phyloP scores from a whole-genome alignment of 2,797 vertebrate genomes.

The Pipistrellus kuhlii region DNA sequence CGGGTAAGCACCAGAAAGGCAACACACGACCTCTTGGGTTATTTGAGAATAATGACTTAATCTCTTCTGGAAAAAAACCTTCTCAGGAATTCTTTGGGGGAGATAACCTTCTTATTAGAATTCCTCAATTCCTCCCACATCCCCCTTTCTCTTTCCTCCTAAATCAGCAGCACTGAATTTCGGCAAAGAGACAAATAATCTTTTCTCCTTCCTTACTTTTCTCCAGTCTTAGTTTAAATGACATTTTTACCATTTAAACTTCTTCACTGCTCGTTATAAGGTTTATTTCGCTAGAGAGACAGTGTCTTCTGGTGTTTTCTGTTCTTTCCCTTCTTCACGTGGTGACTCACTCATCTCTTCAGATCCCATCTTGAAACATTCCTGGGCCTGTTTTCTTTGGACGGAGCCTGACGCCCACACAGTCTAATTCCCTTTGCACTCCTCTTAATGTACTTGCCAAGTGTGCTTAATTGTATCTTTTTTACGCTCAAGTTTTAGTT shows the following conservation, averaged over 20 bases:
- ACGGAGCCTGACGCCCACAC: slow-evolving; percentile 70
- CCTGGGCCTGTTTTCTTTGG: slow-evolving; percentile 70
- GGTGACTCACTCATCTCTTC: slow-evolving; percentile 71
- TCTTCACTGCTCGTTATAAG: neutral
- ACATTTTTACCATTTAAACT: neutral
- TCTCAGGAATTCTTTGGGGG: slow-evolving; percentile 48
- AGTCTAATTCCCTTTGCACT: slow-evolving; percentile 55
- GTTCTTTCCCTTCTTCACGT: slow-evolving; percentile 35
- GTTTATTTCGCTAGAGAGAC: neutral
- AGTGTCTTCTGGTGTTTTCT: slow-evolving; percentile 60
- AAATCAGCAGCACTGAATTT: neutral
- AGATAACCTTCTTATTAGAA: slow-evolving; percentile 60
- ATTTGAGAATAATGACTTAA: slow-evolving; percentile 57
- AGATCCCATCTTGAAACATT: slow-evolving; percentile 70
- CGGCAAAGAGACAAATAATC: neutral
- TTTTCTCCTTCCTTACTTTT: slow-evolving; percentile 3
- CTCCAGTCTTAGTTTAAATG: slow-evolving; percentile 44
- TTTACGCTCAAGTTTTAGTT: slow-evolving; percentile 54
- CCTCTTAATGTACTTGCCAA: slow-evolving; percentile 63
- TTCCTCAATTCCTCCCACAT: slow-evolving; percentile 50
- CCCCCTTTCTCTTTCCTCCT: neutral
- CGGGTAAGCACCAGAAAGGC: neutral
- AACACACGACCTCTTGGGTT: slow-evolving; percentile 20
- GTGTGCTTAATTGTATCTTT: slow-evolving; percentile 63
- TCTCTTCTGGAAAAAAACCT: neutral